Evolutionary conservation across 2,113 vertebrate genomes (phyloP), one percentile per base, ranked within the genome.

Genomic region (Oncorhynchus kisutch): DNA sequence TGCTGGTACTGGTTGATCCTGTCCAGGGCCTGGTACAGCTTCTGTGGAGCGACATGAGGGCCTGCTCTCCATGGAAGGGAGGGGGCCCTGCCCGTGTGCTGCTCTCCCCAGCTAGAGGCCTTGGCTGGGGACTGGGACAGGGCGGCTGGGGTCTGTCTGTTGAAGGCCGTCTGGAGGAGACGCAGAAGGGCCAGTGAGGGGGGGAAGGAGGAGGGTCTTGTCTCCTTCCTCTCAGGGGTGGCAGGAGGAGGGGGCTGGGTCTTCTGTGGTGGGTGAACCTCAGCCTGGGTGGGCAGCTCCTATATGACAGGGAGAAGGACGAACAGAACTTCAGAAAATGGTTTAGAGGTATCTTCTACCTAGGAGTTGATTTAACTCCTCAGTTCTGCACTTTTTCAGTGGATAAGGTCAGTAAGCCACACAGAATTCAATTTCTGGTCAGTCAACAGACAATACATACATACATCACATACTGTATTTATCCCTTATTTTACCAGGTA

Each of bases 111-210:
- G 39, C 18, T 62, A 75, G 91, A 88, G 20, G 73, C 9, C 39
- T 60, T 85, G 45, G 67, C 24, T 27, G 27, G 2, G 0, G 75
- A 66, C 51, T 90, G 92, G 78, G 84, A 75, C 22, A 77, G 87
- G 81, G 92, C 81, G 25, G 82, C 82, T 0, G 89, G 78, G 60
- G 79, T 85, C 79, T 94, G 95, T 68, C 92, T 93, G 90, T 89
- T 96, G 69, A 98, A 98, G 76, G 96, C 96, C 2, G 94, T 96
- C 85, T 94, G 95, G 14, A 98, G 92, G 49, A 99, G 93, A 29
- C 84, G 92, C 45, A 97, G 90, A 87, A 98, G 94, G 60, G 95
- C 96, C 80, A 92, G 34, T 16, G 89, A 86, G 51, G 90, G 85
- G 8, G 84, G 25, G 4, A 84, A 13, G 7, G 76, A 68, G 39